Conservation (phyloP, 2,797 vertebrate species). For the Mus minutoides region DNA sequence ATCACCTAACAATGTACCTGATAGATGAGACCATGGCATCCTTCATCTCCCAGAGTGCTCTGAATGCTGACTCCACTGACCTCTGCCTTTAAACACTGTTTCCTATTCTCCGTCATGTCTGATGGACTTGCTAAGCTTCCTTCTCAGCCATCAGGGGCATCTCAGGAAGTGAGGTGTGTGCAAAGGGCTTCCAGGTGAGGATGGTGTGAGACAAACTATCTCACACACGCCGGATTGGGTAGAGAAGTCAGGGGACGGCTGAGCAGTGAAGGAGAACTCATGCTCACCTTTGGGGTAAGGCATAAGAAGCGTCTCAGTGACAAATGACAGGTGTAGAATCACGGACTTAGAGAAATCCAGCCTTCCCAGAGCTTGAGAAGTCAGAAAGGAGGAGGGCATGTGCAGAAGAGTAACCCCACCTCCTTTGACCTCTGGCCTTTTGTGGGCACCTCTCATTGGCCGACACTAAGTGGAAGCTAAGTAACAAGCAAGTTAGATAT, state of each 20-base stretch:
- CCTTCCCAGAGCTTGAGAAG: background rate
- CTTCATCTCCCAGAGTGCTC: background rate
- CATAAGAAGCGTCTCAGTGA: background rate
- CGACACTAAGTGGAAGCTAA: background rate
- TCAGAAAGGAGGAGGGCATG: background rate
- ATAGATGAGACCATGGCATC: background rate
- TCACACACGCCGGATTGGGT: background rate
- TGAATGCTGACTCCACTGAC: background rate
- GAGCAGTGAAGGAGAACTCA: background rate
- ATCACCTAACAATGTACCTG: background rate
- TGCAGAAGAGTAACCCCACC: background rate
- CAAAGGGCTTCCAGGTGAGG: background rate
- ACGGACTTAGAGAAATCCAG: background rate
- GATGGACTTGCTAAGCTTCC: background rate
- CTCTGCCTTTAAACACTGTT: background rate
- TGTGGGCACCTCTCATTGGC: background rate
- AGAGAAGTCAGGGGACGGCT: background rate
- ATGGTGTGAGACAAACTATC: accelerated
- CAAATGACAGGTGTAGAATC: background rate
- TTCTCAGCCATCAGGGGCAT: background rate
- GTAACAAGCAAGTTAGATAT: background rate
- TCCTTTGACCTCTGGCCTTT: background rate
- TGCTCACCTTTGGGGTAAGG: background rate
- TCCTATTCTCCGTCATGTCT: background rate
- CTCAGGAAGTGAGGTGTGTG: background rate